These are phyloP conservation scores for Erebia palarica DNA, from an alignment of 2,888 invertebrate species.

Conservation along the genomic window DNA sequence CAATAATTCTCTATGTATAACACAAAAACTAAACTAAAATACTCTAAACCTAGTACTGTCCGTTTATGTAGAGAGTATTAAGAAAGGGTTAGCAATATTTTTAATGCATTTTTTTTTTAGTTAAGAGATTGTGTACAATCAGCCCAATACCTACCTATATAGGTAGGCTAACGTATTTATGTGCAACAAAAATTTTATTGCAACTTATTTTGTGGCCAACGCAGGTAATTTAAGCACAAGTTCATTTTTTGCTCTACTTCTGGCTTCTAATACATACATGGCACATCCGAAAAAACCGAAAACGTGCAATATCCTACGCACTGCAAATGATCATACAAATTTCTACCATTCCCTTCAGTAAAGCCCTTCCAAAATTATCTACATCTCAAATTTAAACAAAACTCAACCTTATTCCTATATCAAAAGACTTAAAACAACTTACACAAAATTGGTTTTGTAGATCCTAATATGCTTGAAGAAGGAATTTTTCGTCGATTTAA, in stretches of 20 bases:
- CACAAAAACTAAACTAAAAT: too few relatives aligned
- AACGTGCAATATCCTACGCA: constrained; percentile 12
- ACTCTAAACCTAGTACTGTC: too few relatives aligned
- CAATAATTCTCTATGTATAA: too few relatives aligned
- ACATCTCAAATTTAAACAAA: constrained; percentile 25
- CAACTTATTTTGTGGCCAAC: too few relatives aligned
- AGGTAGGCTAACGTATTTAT: too few relatives aligned
- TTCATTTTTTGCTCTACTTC: neutral
- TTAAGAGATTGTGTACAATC: too few relatives aligned
- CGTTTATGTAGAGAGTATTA: too few relatives aligned
- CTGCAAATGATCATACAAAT: constrained; percentile 56
- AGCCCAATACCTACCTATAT: too few relatives aligned
- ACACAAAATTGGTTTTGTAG: constrained; percentile 35
- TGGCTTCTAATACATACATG: neutral
- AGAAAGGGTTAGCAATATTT: too few relatives aligned
- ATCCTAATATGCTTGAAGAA: constrained; percentile 32
- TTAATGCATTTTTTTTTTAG: too few relatives aligned
- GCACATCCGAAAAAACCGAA: constrained; percentile 15
- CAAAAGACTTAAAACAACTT: constrained; percentile 27
- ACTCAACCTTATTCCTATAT: constrained; percentile 32
- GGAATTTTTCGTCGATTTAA: constrained; percentile 7
- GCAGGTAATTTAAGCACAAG: too few relatives aligned
- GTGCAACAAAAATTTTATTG: too few relatives aligned
- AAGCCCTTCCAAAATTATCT: constrained; percentile 9
- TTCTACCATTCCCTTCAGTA: constrained; percentile 45